Evolutionary conservation across 2,797 vertebrate genomes (phyloP), one percentile per base, ranked within the genome.

Genomic region (Danio kyathit): DNA sequence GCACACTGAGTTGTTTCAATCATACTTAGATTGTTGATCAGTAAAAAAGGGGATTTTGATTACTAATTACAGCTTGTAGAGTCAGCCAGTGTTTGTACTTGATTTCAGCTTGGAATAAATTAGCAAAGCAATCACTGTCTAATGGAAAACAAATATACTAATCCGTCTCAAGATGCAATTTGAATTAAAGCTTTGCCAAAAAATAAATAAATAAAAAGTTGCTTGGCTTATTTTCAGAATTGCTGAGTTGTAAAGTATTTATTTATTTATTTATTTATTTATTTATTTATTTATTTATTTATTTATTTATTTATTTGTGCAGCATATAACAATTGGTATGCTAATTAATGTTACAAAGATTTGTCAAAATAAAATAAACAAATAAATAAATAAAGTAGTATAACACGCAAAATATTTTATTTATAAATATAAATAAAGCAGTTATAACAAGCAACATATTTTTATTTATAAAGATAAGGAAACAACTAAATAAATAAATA

Each of bases 1-100:
- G n/a, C 41, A 17, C 21, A 64, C 5, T 16, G 16, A 40, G 46
- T 51, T 63, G 46, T 70, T 61, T 71, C 12, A 21, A 21, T 70
- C 76, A 70, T 52, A 52, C 57, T 71, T 52, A 51, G 38, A 11
- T 64, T 77, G 8, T 3, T 46, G 66, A 76, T 71, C 57, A 77
- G 10, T 21, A 82, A 19, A 82, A 51, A n/a, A 29, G 1, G 60
- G 11, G 1, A 19, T 71, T 76, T 52, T 82, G 57, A 61, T 70
- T 64, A 77, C 60, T 70, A 82, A 76, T 82, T 63, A 77, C 57
- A 77, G 60, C 59, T 64, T 72, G n/a, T 71, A 49, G 59, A 82
- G 65, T 72, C 44, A 69, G 57, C 44, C 29, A 40, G 80, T 76
- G 73, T 82, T 82, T 82, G 59, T 49, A 61, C 73, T 76, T 70